These are phyloP conservation scores for Elegia similella DNA, from an alignment of 2,888 invertebrate species.

Conservation along the genomic window DNA sequence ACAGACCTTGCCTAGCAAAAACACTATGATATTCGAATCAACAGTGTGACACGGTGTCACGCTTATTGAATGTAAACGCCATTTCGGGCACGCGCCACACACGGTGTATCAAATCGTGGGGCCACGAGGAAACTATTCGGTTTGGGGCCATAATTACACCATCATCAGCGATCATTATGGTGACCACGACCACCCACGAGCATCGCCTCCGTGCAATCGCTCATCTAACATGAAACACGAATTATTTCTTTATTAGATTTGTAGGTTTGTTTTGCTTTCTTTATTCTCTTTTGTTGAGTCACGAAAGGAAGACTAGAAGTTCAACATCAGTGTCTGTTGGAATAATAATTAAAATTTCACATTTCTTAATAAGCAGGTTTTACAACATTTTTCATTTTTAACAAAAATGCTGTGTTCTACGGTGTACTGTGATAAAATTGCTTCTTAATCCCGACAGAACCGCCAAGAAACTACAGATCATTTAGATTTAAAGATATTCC, in stretches of 20 bases:
- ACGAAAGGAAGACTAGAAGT: too few relatives aligned
- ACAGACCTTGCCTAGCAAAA: neutral
- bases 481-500: too few relatives aligned
- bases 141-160: slow-evolving; percentile 65
- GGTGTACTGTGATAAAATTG: too few relatives aligned
- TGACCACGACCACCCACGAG: slow-evolving; percentile 56
- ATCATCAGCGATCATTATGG: slow-evolving; percentile 66
- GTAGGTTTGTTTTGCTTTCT: neutral
- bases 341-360: too few relatives aligned
- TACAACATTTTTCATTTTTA: too few relatives aligned
- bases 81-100: slow-evolving; percentile 53
- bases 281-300: slow-evolving; percentile 1
- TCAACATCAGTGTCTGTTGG: too few relatives aligned
- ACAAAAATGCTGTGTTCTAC: too few relatives aligned
- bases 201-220: slow-evolving; percentile 18
- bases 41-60: neutral
- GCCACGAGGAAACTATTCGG: slow-evolving; percentile 61
- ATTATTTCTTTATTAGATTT: slow-evolving; percentile 16
- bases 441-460: too few relatives aligned
- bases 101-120: slow-evolving; percentile 54
- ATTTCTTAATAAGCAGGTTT: too few relatives aligned
- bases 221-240: slow-evolving; percentile 19
- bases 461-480: too few relatives aligned
- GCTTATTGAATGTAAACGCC: slow-evolving; percentile 7
- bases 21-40: neutral